Evolutionary conservation across 2,113 vertebrate species (phyloP).

Genomic region (Ariopsis seemanni): DNA sequence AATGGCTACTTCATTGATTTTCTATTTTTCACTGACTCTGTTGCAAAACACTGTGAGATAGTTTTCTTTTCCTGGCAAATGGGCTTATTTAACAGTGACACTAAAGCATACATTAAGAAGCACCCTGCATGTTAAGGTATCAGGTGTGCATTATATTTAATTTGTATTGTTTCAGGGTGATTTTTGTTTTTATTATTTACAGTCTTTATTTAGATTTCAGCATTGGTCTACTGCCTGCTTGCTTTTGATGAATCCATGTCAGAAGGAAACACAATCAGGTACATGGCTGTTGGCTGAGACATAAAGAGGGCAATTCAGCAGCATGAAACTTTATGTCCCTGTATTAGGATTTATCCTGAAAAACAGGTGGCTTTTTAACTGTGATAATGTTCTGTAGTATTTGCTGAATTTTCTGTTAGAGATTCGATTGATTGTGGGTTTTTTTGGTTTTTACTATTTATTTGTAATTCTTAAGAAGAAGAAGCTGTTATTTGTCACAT

Average conservation of each 20-base stretch:
- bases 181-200: slow-evolving; percentile 71
- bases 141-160: not conserved
- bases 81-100: slow-evolving; percentile 7
- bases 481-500: too few relatives aligned
- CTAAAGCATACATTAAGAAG: not conserved
- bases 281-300: slow-evolving; percentile 7
- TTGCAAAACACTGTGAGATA: slow-evolving; percentile 3
- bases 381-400: slow-evolving; percentile 24
- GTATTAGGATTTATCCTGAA: slow-evolving; percentile 25
- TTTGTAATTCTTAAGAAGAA: not conserved
- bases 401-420: slow-evolving; percentile 6
- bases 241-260: slow-evolving; percentile 46
- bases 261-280: slow-evolving; percentile 32
- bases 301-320: not conserved
- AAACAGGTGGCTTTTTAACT: slow-evolving; percentile 38
- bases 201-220: slow-evolving; percentile 71
- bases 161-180: slow-evolving; percentile 21
- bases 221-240: slow-evolving; percentile 47
- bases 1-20: slow-evolving; percentile 33
- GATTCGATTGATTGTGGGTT: not conserved
- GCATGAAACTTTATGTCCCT: not conserved
- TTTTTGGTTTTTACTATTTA: not conserved
- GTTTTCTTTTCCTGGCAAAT: slow-evolving; percentile 16
- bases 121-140: slow-evolving; percentile 1
- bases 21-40: slow-evolving; percentile 31